Conservation (phyloP, 2,797 vertebrate genomes). For the Anabas testudineus region DNA sequence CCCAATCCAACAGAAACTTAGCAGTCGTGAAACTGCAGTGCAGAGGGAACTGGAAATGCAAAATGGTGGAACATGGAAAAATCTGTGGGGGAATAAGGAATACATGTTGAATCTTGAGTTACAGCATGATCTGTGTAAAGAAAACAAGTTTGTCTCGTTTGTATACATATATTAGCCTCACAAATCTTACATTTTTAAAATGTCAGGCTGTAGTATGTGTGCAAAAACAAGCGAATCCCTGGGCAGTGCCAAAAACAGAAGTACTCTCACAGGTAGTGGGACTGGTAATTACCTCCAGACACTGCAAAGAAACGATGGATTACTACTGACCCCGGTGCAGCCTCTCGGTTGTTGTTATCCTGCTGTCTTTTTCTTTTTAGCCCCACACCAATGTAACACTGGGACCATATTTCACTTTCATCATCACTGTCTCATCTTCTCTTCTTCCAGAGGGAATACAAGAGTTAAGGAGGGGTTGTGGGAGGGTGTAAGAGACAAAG, state of each 20-base stretch:
- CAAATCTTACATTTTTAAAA: neutral
- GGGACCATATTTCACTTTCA: slow-evolving; percentile 28
- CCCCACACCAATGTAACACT: slow-evolving; percentile 12
- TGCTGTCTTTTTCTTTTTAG: slow-evolving; percentile 26
- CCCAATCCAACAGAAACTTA: neutral
- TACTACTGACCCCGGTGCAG: slow-evolving; percentile 24
- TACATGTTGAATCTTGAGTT: neutral
- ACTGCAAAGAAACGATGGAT: slow-evolving; percentile 27
- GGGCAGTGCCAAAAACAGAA: slow-evolving; percentile 23
- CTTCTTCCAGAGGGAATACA: slow-evolving; percentile 19
- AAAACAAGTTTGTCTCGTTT: neutral
- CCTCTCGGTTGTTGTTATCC: slow-evolving; percentile 32
- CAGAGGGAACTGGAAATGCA: slow-evolving; percentile 2
- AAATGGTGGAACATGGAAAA: neutral
- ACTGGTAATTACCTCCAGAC: neutral
- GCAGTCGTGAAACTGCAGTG: neutral
- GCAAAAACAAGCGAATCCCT: neutral
- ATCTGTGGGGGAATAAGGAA: neutral
- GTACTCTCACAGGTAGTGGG: slow-evolving; percentile 1
- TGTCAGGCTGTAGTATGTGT: neutral
- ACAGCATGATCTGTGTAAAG: neutral
- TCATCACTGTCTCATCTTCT: slow-evolving; percentile 35
- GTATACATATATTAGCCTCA: neutral
- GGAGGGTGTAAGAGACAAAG: slow-evolving; percentile 16
- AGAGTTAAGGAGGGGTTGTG: slow-evolving; percentile 13